Evolutionary conservation across 23 tunicate species (phyloP).

Genomic region (Trididemnum nubilum): DNA sequence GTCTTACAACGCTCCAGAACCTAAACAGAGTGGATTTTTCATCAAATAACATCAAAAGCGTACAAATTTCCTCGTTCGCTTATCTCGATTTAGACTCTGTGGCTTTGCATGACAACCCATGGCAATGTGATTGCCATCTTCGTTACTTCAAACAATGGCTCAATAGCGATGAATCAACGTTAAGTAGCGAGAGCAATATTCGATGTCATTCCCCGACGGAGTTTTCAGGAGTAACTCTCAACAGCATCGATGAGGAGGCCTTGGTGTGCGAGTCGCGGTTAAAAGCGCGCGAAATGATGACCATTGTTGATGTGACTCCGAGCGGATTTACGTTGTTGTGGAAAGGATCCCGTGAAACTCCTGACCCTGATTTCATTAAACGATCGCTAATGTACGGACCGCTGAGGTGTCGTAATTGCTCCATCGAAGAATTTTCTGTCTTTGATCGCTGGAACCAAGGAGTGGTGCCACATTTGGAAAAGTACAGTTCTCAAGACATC

Average conservation of each 20-base stretch:
- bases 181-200: constrained; percentile 53
- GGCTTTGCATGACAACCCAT: constrained; percentile 63
- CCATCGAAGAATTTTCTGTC: not conserved
- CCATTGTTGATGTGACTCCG: not conserved
- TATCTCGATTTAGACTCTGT: constrained; percentile 17
- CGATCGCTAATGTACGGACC: constrained; percentile 59
- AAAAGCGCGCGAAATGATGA: constrained; percentile 6
- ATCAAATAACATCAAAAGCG: constrained; percentile 56
- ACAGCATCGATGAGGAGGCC: constrained; percentile 56
- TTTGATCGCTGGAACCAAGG: not conserved
- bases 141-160: constrained; percentile 70
- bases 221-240: constrained; percentile 60
- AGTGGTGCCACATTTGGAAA: not conserved
- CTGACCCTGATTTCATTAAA: constrained; percentile 50
- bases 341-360: constrained; percentile 31
- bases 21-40: constrained; percentile 60
- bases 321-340: constrained; percentile 20
- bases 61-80: constrained; percentile 47
- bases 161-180: constrained; percentile 8
- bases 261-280: constrained; percentile 41
- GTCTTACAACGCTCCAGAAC: not conserved
- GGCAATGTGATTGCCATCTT: constrained; percentile 78
- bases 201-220: constrained; percentile 56
- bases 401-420: constrained; percentile 63
- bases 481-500: constrained; percentile 25